Conservation (phyloP, 2,888 invertebrate species). For the Neoaliturus tenellus region DNA sequence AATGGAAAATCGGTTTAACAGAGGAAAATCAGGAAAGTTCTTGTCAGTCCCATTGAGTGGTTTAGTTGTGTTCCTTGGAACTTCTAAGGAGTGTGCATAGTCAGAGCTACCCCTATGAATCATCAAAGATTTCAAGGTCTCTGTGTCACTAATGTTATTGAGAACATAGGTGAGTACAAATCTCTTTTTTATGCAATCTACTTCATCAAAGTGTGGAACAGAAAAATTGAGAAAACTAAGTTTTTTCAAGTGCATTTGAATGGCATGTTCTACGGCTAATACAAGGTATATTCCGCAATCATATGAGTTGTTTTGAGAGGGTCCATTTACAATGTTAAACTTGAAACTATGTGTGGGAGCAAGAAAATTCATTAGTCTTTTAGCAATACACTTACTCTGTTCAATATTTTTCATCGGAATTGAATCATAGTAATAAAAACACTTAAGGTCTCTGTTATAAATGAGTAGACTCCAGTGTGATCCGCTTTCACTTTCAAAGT, state of each 20-base stretch:
- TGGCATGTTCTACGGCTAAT: no score
- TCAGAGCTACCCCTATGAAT: background rate
- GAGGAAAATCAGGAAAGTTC: background rate
- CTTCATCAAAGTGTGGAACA: background rate
- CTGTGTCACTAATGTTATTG: background rate
- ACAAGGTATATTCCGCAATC: no score
- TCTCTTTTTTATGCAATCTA: background rate
- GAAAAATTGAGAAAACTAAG: background rate
- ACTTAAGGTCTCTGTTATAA: no score
- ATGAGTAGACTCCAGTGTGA: no score
- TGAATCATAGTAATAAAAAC: no score
- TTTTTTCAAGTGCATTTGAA: background rate
- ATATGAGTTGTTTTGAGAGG: no score
- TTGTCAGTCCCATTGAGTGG: background rate
- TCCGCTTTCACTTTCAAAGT: no score
- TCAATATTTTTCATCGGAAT: no score
- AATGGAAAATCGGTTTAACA: background rate
- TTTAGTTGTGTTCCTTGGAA: background rate
- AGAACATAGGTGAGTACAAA: background rate
- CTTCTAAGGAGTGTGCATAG: background rate
- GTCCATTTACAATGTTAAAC: no score
- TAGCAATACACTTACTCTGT: no score
- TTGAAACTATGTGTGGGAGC: no score
- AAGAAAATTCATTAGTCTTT: no score
- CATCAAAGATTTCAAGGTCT: background rate